Evolutionary conservation across 2,113 vertebrate genomes (phyloP).

Genomic region (Thymallus thymallus): DNA sequence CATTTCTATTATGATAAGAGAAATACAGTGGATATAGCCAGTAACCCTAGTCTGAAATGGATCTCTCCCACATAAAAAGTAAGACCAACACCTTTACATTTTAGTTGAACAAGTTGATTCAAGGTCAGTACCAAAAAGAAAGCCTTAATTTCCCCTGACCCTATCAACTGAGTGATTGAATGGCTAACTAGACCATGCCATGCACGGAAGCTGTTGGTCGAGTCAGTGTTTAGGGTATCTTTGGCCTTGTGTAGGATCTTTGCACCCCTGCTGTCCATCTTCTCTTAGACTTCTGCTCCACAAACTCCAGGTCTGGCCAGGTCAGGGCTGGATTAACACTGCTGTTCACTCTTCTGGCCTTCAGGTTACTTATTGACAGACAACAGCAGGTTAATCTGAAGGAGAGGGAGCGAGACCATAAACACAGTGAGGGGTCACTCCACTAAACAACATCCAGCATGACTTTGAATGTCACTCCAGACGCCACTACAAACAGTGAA

Average conservation of each 20-base stretch:
- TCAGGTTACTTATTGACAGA: conserved; percentile 82
- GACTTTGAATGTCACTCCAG: conserved; percentile 1
- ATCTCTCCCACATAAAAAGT: conserved; percentile 33
- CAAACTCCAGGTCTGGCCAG: conserved; percentile 24
- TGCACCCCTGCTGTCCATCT: background rate
- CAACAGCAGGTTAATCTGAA: conserved; percentile 89
- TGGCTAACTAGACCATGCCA: conserved; percentile 31
- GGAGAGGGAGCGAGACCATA: conserved; percentile 43
- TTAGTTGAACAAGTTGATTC: conserved; percentile 34
- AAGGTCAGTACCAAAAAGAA: conserved; percentile 18
- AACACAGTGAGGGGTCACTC: conserved; percentile 17
- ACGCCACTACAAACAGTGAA: no score
- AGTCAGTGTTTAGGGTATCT: conserved; percentile 34
- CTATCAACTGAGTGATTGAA: conserved; percentile 11
- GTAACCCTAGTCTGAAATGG: conserved; percentile 25
- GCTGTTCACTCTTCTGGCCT: conserved; percentile 19
- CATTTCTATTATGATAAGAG: conserved; percentile 26
- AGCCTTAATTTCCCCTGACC: conserved; percentile 19
- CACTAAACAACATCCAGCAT: conserved; percentile 32
- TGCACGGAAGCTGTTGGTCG: conserved; percentile 4
- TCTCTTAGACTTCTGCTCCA: conserved; percentile 23
- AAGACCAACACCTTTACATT: conserved; percentile 31
- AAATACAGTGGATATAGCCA: conserved; percentile 23
- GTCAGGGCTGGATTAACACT: conserved; percentile 34
- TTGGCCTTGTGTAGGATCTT: conserved; percentile 45